Evolutionary conservation across 2,888 invertebrate genomes (phyloP).

Genomic region (Ichneumon xanthorius): DNA sequence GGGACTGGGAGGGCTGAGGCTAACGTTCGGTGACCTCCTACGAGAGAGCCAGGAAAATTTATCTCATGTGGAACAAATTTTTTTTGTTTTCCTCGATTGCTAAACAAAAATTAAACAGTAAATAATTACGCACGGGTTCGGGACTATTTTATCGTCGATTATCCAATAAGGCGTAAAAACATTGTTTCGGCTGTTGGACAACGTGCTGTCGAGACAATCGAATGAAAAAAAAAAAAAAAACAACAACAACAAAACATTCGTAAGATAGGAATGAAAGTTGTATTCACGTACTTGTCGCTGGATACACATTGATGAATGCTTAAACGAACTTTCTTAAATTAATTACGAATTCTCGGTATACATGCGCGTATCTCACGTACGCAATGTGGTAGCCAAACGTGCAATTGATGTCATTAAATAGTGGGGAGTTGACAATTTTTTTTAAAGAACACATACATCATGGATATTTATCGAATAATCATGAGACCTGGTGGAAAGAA

Average conservation of each 20-base stretch:
- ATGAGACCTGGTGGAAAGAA: background rate
- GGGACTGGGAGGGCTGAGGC: background rate
- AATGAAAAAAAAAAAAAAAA: too few relatives aligned
- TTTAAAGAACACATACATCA: background rate
- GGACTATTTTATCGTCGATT: conserved; percentile 4
- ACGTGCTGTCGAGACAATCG: background rate
- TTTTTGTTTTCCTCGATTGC: background rate
- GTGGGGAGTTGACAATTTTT: background rate
- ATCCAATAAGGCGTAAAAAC: background rate
- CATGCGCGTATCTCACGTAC: conserved; percentile 13
- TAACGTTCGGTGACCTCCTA: conserved; percentile 33
- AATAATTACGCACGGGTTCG: conserved; percentile 21
- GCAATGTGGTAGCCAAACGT: background rate
- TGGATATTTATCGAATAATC: conserved; percentile 33
- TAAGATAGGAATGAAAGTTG: conserved; percentile 62
- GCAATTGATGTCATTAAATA: background rate
- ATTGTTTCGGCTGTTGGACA: background rate
- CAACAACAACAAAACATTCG: conserved; percentile 46
- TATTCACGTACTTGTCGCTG: conserved; percentile 43
- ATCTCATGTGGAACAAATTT: background rate
- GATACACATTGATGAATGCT: conserved; percentile 41
- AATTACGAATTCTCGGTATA: conserved; percentile 49
- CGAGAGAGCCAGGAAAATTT: background rate
- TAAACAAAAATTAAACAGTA: background rate
- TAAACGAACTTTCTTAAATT: conserved; percentile 46